Base-by-base conservation (phyloP, 2,113 vertebrate species). In the Prunella himalayana region DNA sequence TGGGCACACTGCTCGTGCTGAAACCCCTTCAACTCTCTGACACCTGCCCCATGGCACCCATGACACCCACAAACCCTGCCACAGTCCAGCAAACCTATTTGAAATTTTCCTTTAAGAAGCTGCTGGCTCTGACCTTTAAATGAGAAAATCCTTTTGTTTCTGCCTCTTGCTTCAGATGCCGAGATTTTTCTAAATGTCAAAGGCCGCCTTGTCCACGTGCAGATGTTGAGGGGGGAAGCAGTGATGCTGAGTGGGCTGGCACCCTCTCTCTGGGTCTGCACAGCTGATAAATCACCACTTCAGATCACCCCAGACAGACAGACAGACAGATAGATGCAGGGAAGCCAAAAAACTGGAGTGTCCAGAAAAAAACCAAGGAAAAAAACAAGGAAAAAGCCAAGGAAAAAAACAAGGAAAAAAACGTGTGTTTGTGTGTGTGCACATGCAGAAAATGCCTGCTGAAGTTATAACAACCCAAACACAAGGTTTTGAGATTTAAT, bases 131-230 rank as follows among this genome's bases (percentile, higher is more conserved):
- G 98, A 98, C 98, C 98, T 98, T 98, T 98, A 97, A 95, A 96
- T 3, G 53, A 97, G 98, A 98, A 98, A 98, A 97, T 96, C 95
- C 95, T 96, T 89, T 97, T 95, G 96, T 97, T 97, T 96, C 95
- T 98, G 95, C 94, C 92, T 98, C 90, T 94, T 92, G 97, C 92
- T 96, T 97, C 19, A 28, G 81, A 97, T 81, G 87, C 88, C 2
- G 64, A 97, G 89, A 96, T 92, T 97, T 97, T 97, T 97, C 95
- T 97, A 98, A 98, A 98, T 98, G 98, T 98, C 98, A 98, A 91
- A 95, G 90, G 92, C 86, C 42, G 6, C 81, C 64, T 35, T 84
- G 60, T 72, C 88, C 94, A 93, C 15, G 15, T 51, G 69, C 25
- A n/a, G 94, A 92, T 76, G 93, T 45, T 49, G 31, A 70, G 49